phyloP scores from a whole-genome alignment of 92 coral and sea anemone genomes.

The Virgularia gustaviana region DNA sequence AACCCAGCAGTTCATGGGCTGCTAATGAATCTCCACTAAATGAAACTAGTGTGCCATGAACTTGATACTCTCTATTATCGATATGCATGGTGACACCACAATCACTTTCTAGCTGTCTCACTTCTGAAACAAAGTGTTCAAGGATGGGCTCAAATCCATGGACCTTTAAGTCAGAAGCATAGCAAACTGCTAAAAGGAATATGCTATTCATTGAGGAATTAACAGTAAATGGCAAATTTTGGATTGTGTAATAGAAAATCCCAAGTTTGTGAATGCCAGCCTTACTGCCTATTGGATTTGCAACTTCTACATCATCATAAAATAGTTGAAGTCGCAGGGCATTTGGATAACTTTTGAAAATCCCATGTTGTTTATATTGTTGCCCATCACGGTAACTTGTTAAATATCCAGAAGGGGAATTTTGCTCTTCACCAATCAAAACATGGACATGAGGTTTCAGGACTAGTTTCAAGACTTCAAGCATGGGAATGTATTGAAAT shows the following conservation, averaged over 20 bases:
- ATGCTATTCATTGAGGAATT: constrained; percentile 15
- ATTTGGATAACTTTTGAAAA: neutral
- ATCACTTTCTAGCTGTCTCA: constrained; percentile 10
- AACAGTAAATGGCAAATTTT: constrained; percentile 1
- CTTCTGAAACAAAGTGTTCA: neutral
- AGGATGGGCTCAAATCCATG: neutral
- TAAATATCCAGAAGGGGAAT: constrained; percentile 1
- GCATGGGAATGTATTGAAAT: neutral
- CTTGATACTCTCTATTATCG: constrained; percentile 12
- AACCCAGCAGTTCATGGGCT: constrained; percentile 13
- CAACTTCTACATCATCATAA: constrained; percentile 20
- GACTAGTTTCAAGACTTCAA: neutral
- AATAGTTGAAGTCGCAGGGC: constrained; percentile 18
- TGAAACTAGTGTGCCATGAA: constrained; percentile 9
- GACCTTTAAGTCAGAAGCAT: constrained; percentile 1
- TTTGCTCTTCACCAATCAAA: neutral
- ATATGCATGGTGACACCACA: neutral
- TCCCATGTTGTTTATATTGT: constrained; percentile 10
- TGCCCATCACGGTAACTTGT: constrained; percentile 10
- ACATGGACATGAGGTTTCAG: too few relatives aligned
- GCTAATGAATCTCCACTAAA: constrained; percentile 15
- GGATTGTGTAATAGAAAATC: constrained; percentile 10
- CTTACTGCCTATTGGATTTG: constrained; percentile 25
- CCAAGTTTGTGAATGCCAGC: constrained; percentile 18
- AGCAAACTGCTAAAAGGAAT: constrained; percentile 2